Base-by-base conservation (phyloP, 2,888 invertebrate genomes). In the Crossocerus cetratus region DNA sequence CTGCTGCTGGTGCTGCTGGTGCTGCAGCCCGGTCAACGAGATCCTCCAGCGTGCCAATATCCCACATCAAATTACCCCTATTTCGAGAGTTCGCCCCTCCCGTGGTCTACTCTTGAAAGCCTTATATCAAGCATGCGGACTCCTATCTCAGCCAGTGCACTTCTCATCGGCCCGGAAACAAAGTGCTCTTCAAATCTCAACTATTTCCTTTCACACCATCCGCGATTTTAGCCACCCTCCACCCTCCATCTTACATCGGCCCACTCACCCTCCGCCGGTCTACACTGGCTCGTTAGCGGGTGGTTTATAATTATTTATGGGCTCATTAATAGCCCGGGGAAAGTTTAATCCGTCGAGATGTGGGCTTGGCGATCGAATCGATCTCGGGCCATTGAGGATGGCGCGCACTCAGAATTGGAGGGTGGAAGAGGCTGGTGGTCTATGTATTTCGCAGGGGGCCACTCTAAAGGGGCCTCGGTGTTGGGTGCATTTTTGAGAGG, bases 401-500 rank as follows among this genome's bases (percentile, higher is more conserved):
- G 18, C 4, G 16, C 3, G 55, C 53, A 53, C 55, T 55, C 18
- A 20, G 22, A 21, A 22, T 32, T 32, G 32, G 32, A 32, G 18
- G 20, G 20, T 55, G 20, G 20, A 18, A 5, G n/a, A 55, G 55
- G 55, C 5, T 3, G 16, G 1, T 49, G 14, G 49, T 32, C 49
- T 14, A 49, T 16, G 3, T 49, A 49, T 16, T 16, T 49, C 49
- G 49, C 3, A 16, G 49, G 49, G 3, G 49, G 16, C 4, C 14
- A 13, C 14, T 16, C n/a, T n/a, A n/a, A n/a, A n/a, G n/a, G n/a
- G n/a, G n/a, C n/a, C n/a, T n/a, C n/a, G n/a, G n/a, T n/a, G n/a
- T n/a, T n/a, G n/a, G n/a, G n/a, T 81, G 80, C 81, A 83, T 84
- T 84, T 84, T 83, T 82, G 60, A 84, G 60, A 77, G 77, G 65